Evolutionary conservation across 2,888 invertebrate species (phyloP).

Genomic region (Thymelicus sylvestris): DNA sequence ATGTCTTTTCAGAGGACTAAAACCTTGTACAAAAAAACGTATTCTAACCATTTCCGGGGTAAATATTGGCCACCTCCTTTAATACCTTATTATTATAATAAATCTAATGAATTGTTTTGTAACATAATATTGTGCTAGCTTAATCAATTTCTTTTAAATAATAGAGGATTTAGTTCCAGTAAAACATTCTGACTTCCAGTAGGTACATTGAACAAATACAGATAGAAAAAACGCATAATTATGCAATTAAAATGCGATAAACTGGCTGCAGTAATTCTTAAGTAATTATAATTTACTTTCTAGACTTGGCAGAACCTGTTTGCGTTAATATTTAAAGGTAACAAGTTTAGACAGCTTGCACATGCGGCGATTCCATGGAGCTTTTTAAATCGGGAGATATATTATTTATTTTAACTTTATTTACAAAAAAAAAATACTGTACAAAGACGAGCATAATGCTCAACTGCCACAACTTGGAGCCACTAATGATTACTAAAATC

Average conservation of each 20-base stretch:
- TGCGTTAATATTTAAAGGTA: constrained; percentile 32
- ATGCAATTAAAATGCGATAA: constrained; percentile 37
- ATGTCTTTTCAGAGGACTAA: no score
- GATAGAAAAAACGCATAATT: constrained; percentile 10
- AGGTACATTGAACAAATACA: constrained; percentile 5
- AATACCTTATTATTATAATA: neutral
- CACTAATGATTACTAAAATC: no score
- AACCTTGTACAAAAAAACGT: no score
- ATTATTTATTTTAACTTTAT: no score
- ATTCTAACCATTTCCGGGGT: no score
- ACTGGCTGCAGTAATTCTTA: constrained; percentile 36
- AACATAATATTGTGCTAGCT: neutral
- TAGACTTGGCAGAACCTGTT: constrained; percentile 35
- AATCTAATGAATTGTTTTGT: neutral
- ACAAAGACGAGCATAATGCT: no score
- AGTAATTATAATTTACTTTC: constrained; percentile 38
- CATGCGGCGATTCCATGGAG: constrained; percentile 6
- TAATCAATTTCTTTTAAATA: neutral
- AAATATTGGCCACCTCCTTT: no score
- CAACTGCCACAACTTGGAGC: no score
- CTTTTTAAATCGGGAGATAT: neutral
- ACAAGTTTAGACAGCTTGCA: constrained; percentile 11
- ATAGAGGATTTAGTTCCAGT: neutral
- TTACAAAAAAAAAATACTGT: no score
- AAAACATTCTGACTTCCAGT: constrained; percentile 17